Evolutionary conservation across 2,888 invertebrate genomes (phyloP).

Genomic region (Calameuta filiformis): DNA sequence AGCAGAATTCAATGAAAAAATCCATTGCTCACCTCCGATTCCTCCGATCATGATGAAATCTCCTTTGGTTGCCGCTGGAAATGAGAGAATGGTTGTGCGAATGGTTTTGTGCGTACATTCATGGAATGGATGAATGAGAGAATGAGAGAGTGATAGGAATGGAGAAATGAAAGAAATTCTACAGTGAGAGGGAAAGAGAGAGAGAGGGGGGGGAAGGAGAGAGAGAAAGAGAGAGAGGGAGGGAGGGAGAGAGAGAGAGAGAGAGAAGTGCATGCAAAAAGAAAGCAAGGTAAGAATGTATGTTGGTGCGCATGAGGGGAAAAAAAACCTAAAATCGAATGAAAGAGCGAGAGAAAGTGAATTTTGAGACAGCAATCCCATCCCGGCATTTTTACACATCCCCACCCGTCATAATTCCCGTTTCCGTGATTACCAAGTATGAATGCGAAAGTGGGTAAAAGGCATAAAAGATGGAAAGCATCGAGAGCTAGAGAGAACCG

Average conservation of each 20-base stretch:
- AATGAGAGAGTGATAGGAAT: conserved; percentile 29
- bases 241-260: background rate
- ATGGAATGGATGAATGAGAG: conserved; percentile 10
- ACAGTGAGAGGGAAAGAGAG: no score
- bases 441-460: background rate
- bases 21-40: background rate
- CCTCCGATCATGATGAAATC: background rate
- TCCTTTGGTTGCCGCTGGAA: background rate
- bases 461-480: conserved; percentile 47
- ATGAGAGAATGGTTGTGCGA: background rate
- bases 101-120: background rate
- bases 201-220: no score
- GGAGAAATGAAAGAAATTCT: conserved; percentile 27
- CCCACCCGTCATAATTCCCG: background rate
- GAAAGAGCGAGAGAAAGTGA: background rate
- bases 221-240: no score
- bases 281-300: background rate
- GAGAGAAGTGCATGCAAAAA: background rate
- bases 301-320: background rate
- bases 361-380: background rate
- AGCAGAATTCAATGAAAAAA: background rate
- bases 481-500: conserved; percentile 51
- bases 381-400: background rate
- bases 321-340: background rate
- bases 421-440: conserved; percentile 8